A percentile compares a stretch with the other conserved stretches of the same genome.
phyloP scores from a whole-genome alignment of 2,888 invertebrate species.

The Pterostichus madidus region DNA sequence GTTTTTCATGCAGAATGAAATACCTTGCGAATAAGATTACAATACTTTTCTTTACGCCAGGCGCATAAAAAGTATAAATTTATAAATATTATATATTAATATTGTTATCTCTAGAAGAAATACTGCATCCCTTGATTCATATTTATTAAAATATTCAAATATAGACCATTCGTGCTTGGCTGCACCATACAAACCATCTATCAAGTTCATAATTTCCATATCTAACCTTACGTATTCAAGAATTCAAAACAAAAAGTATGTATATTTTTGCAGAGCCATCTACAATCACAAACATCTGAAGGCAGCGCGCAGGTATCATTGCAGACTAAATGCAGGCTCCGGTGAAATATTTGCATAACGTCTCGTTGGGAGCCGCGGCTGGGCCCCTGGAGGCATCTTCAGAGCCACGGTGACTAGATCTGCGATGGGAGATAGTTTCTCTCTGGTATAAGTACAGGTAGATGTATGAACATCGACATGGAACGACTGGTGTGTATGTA shows the following conservation, averaged over 20 bases:
- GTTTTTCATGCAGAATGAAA: no score
- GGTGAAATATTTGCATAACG: constrained; percentile 12
- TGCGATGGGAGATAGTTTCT: neutral
- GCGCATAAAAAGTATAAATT: no score
- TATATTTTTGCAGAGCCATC: neutral
- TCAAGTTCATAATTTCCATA: neutral
- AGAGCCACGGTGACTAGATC: constrained; percentile 2
- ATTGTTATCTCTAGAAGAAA: no score
- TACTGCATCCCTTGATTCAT: no score
- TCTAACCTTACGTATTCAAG: neutral
- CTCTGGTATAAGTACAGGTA: neutral
- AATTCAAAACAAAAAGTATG: neutral
- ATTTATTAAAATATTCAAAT: neutral
- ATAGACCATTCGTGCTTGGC: neutral
- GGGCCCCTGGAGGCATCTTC: neutral
- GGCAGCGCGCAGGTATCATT: neutral
- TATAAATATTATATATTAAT: no score
- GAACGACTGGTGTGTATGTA: neutral
- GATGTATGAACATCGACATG: neutral
- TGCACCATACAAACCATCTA: no score
- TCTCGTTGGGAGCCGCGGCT: neutral
- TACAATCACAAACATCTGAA: neutral
- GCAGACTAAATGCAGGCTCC: neutral
- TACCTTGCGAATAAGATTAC: no score
- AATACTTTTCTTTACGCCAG: no score